These are phyloP conservation scores for Selenia dentaria DNA, from an alignment of 2,888 invertebrate genomes.

Conservation along the genomic window DNA sequence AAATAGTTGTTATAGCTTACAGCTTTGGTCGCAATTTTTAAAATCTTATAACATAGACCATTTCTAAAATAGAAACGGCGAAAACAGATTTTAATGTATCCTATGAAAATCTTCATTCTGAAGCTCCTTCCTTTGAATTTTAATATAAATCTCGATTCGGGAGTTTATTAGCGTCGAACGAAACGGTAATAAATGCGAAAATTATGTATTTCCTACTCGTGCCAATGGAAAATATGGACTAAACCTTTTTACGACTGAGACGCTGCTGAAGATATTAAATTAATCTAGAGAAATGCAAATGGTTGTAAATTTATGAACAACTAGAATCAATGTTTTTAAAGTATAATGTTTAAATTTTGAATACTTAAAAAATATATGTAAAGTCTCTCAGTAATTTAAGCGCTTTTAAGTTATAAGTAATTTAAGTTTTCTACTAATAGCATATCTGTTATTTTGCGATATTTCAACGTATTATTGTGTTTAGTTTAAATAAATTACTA, in stretches of 20 bases:
- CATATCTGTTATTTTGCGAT: no score
- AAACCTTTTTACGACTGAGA: slow-evolving; percentile 31
- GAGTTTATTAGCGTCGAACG: slow-evolving; percentile 77
- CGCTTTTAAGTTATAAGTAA: no score
- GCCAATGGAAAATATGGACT: slow-evolving; percentile 26
- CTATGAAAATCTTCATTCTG: slow-evolving; percentile 81
- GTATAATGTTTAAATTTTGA: no score
- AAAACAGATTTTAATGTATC: slow-evolving; percentile 83
- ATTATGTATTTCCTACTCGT: slow-evolving; percentile 55
- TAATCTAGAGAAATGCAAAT: neutral
- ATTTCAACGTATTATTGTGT: no score
- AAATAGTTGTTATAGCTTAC: no score
- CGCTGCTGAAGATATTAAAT: slow-evolving; percentile 16
- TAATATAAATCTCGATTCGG: slow-evolving; percentile 77
- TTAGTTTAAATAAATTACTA: no score
- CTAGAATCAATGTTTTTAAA: neutral
- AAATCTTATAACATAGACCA: slow-evolving; percentile 41
- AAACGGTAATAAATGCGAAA: slow-evolving; percentile 69
- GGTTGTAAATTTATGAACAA: neutral
- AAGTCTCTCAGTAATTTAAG: no score
- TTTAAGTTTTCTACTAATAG: no score
- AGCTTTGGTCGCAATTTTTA: no score
- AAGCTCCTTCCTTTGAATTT: slow-evolving; percentile 73
- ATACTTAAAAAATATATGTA: no score
- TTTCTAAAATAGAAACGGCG: slow-evolving; percentile 56